Percentiles rank a stretch among this genome's conserved stretches.
These are phyloP conservation scores for Drosophila stalkeri DNA, from an alignment of 2,888 invertebrate species.

Conservation along the genomic window DNA sequence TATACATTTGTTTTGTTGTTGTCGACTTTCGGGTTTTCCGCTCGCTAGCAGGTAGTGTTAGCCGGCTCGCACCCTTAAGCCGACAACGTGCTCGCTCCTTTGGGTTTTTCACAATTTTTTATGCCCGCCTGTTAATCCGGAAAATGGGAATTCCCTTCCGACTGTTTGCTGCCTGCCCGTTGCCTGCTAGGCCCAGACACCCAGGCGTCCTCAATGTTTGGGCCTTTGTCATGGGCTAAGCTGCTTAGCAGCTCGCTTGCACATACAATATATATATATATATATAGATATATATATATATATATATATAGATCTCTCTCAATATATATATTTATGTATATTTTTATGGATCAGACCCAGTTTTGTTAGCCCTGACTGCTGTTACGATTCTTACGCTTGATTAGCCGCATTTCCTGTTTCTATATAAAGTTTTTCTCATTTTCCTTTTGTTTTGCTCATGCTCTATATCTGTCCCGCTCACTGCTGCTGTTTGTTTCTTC, in stretches of 20 bases:
- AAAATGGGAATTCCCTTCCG: slow-evolving; percentile 81
- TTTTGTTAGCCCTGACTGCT: slow-evolving; percentile 31
- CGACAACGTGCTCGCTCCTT: slow-evolving; percentile 15
- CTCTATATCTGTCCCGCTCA: not conserved
- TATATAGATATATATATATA: not conserved
- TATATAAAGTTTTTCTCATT: slow-evolving; percentile 9
- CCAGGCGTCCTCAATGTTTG: slow-evolving; percentile 41
- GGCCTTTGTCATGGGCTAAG: slow-evolving; percentile 40
- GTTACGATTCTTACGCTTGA: slow-evolving; percentile 73
- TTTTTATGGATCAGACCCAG: slow-evolving; percentile 9
- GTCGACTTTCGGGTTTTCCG: slow-evolving; percentile 20
- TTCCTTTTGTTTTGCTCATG: not conserved
- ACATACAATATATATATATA: not conserved
- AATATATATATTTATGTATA: not conserved
- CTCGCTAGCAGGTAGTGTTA: slow-evolving; percentile 35
- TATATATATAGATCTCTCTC: not conserved
- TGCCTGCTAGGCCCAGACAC: slow-evolving; percentile 45
- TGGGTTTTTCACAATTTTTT: slow-evolving; percentile 39
- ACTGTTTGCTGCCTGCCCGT: slow-evolving; percentile 35
- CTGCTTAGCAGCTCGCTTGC: slow-evolving; percentile 34
- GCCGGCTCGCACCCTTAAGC: slow-evolving; percentile 75
- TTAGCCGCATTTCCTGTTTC: slow-evolving; percentile 76
- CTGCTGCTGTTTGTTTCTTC: slow-evolving; percentile 2
- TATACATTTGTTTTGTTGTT: not conserved
- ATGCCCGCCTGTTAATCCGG: slow-evolving; percentile 65